Conservation (phyloP, 2,888 invertebrate genomes). For the Sarcophaga variegata region DNA sequence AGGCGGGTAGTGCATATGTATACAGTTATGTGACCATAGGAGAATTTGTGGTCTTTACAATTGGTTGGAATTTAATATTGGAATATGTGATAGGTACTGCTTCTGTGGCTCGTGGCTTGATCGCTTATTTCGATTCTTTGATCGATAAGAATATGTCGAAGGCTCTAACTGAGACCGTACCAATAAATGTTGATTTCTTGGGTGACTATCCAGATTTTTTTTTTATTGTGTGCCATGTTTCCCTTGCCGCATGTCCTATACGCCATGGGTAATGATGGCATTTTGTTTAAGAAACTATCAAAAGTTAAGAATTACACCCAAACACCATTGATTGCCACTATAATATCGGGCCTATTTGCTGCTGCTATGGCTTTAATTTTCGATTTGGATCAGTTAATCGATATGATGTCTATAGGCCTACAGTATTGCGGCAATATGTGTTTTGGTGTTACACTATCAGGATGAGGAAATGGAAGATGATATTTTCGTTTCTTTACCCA, state of each 20-base stretch:
- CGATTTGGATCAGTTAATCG: constrained; percentile 93
- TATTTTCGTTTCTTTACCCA: constrained; percentile 76
- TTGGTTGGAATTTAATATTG: too few species aligned
- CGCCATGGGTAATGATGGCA: constrained; percentile 94
- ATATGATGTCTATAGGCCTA: constrained; percentile 99
- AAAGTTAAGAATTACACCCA: constrained; percentile 84
- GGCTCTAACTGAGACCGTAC: constrained; percentile 83
- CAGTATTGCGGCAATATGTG: constrained; percentile 95
- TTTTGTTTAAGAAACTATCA: constrained; percentile 89
- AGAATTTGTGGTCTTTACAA: too few species aligned
- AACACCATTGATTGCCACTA: constrained; percentile 75
- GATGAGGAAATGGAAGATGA: constrained; percentile 78
- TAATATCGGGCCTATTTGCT: constrained; percentile 89
- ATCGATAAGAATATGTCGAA: constrained; percentile 84
- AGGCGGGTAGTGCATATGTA: too few species aligned
- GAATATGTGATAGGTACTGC: constrained; percentile 82
- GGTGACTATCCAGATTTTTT: constrained; percentile 87
- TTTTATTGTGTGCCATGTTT: constrained; percentile 93
- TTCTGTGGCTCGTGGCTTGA: constrained; percentile 87
- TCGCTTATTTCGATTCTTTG: constrained; percentile 87
- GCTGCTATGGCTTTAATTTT: constrained; percentile 94
- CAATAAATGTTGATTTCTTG: constrained; percentile 85
- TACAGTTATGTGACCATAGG: too few species aligned
- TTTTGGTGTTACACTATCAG: constrained; percentile 90
- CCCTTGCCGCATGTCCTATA: constrained; percentile 93